Conservation (phyloP, 2,888 invertebrate genomes). For the Mylabris sibirica region DNA sequence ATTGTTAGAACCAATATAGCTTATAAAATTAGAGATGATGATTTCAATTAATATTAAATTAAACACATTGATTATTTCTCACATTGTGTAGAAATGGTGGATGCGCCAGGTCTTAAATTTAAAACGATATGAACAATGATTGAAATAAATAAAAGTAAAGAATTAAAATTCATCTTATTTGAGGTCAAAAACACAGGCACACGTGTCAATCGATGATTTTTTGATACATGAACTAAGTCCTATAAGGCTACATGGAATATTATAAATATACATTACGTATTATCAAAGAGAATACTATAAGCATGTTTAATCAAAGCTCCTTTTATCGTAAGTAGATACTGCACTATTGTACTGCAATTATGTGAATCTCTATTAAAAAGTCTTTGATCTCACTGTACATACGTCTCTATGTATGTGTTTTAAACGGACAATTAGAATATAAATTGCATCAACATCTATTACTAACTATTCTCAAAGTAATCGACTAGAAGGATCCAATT, state of each 20-base stretch:
- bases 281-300: too few species aligned
- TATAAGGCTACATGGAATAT: neutral
- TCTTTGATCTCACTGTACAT: neutral
- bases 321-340: neutral
- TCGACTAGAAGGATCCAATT: neutral
- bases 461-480: neutral
- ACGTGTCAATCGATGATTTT: neutral
- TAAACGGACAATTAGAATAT: neutral
- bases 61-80: neutral
- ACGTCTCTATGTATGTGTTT: neutral
- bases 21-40: neutral
- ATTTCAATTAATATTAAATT: neutral
- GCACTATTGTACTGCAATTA: neutral
- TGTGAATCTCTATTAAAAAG: neutral
- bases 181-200: neutral
- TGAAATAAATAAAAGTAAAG: too few species aligned
- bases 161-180: too few species aligned
- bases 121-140: too few species aligned
- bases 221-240: neutral
- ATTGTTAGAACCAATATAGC: neutral
- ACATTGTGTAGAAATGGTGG: too few species aligned
- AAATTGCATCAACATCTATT: neutral
- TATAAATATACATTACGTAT: too few species aligned
- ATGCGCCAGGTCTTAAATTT: too few species aligned
- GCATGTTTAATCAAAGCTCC: neutral